Base-by-base conservation (phyloP, 2,888 invertebrate species). In the Cheilosia scutellata region DNA sequence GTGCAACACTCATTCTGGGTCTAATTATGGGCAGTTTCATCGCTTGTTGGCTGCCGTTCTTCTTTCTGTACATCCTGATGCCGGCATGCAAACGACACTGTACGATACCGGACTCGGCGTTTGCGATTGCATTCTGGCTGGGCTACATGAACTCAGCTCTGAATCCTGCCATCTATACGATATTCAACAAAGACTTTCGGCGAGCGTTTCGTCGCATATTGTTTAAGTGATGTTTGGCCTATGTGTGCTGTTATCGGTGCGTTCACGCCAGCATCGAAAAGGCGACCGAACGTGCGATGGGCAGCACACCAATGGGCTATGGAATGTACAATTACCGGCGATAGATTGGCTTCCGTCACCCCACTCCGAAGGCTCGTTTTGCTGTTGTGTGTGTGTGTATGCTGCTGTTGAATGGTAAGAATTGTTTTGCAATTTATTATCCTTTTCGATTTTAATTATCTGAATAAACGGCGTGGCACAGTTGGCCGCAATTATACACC, bases 21-120 rank as follows among this genome's bases (percentile, higher is more conserved):
- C 95, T 99, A 83, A 99, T 99, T 88, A 98, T 99, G 97, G 98
- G 98, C 87, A 98, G 98, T 89, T 99, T 99, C 92, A 99, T 99
- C 89, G 96, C 98, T 78, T 98, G 98, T 91, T 99, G 99, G 99
- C 94, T 99, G 90, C 99, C 99, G 0, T 99, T 99, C 93, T 99
- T 99, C 95, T 96, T 97, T 91, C 94, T 98, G 87, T 98, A 98
- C 92, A 97, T 98, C 90, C 93, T 98, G 72, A 96, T 96, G 91
- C 96, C 98, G 7, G 94, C 97, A 76, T 97, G 97, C 90, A 94
- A 95, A 71, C 92, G 92, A 63, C 89, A 91, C 58, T 96, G 96
- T 92, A 93, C 95, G 60, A 96, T 98, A 90, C 97, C 97, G 0
- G 94, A 94, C 13, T 95, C 96, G 89, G 97, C 97, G 55, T 98